Evolutionary conservation across 2,113 vertebrate genomes (phyloP).

Genomic region (Herpailurus yagouaroundi): DNA sequence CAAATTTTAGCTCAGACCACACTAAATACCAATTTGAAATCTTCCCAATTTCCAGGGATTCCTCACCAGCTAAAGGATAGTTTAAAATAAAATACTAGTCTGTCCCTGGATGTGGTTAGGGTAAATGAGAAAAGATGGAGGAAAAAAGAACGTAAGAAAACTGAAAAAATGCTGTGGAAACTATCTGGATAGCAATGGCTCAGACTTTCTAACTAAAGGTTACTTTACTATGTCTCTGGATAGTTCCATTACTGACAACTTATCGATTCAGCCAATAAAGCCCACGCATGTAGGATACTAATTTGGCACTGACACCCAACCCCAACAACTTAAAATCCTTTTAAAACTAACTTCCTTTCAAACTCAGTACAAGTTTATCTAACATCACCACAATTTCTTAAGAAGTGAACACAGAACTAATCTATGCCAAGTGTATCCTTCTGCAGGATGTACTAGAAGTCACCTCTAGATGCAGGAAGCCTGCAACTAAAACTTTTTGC

Average conservation of each 20-base stretch:
- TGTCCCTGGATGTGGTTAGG: neutral
- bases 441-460: neutral
- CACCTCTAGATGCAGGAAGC: neutral
- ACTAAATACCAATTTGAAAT: conserved; percentile 44
- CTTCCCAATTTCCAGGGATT: conserved; percentile 43
- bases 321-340: conserved; percentile 36
- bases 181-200: neutral
- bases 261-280: neutral
- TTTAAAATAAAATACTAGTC: neutral
- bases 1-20: conserved; percentile 36
- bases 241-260: neutral
- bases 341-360: conserved; percentile 18
- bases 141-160: neutral
- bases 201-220: neutral
- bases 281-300: neutral
- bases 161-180: neutral
- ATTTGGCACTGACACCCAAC: conserved; percentile 6
- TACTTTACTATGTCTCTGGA: neutral
- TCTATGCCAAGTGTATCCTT: neutral
- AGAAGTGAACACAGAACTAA: neutral
- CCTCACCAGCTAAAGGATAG: conserved; percentile 38
- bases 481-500: neutral
- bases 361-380: neutral
- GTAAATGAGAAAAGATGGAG: neutral
- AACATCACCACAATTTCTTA: neutral